Percentiles rank a stretch among this genome's conserved stretches.
Conservation (phyloP, 2,888 invertebrate species). For the Stenoptilia bipunctidactyla region DNA sequence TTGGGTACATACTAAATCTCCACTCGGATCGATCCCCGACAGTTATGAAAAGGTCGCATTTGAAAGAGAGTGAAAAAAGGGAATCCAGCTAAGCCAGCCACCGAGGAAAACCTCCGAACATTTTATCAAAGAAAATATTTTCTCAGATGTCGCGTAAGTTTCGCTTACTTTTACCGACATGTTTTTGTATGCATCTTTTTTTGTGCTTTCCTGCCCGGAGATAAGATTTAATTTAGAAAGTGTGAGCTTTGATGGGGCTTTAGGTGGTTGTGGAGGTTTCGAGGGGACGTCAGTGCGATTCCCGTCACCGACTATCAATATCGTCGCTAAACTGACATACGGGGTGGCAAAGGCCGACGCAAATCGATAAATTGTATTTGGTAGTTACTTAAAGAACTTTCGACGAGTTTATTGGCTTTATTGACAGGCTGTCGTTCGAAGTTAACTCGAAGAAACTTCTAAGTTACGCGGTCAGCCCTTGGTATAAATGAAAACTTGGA, state of each 20-base stretch:
- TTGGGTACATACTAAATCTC: constrained; percentile 40
- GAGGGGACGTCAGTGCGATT: constrained; percentile 41
- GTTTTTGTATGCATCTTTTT: constrained; percentile 14
- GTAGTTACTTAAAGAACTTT: constrained; percentile 54
- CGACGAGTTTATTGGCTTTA: constrained; percentile 53
- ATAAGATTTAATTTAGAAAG: constrained; percentile 22
- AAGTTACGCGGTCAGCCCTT: not conserved
- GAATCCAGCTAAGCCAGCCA: constrained; percentile 46
- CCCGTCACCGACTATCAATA: constrained; percentile 66
- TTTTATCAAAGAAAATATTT: constrained; percentile 52
- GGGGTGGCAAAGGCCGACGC: constrained; percentile 54
- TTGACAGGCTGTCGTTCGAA: constrained; percentile 44
- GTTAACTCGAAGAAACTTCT: constrained; percentile 20
- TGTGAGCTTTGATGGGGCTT: constrained; percentile 5
- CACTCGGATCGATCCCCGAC: constrained; percentile 47
- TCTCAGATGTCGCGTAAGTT: constrained; percentile 46
- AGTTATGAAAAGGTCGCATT: constrained; percentile 58
- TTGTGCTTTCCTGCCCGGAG: constrained; percentile 1
- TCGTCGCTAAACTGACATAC: constrained; percentile 58
- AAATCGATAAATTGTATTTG: constrained; percentile 62
- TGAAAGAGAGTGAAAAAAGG: constrained; percentile 29
- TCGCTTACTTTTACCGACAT: constrained; percentile 18
- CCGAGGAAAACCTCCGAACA: constrained; percentile 45
- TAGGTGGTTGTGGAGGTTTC: constrained; percentile 19
- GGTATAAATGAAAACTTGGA: not conserved